Conservation (phyloP, 2,113 vertebrate species). For the Zootoca vivipara region DNA sequence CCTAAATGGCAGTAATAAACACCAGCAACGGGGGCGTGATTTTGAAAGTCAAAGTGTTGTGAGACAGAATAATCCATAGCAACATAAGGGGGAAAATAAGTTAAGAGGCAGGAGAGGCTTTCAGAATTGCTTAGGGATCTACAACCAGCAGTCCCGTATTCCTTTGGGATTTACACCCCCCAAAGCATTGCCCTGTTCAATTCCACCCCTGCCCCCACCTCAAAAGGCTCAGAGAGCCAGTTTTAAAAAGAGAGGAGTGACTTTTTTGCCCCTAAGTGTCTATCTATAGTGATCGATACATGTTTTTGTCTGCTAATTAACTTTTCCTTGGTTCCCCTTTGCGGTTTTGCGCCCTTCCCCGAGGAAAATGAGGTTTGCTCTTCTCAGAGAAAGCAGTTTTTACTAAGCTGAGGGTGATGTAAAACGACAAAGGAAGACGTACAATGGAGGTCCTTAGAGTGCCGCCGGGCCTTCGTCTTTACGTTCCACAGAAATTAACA, state of each 20-base stretch:
- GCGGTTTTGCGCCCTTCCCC: slow-evolving; percentile 59
- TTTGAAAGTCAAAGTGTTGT: neutral
- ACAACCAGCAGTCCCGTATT: slow-evolving; percentile 67
- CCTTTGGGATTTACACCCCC: slow-evolving; percentile 71
- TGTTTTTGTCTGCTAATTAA: neutral
- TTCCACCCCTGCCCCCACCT: neutral
- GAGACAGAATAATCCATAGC: neutral
- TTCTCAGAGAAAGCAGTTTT: slow-evolving; percentile 43
- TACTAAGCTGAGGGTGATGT: slow-evolving; percentile 56
- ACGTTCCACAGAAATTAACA: slow-evolving; percentile 62
- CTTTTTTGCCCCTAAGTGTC: too few species aligned
- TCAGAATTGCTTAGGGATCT: slow-evolving; percentile 59
- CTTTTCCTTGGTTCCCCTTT: slow-evolving; percentile 34
- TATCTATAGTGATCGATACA: slow-evolving; percentile 5
- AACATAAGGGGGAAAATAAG: neutral
- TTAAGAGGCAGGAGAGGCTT: neutral
- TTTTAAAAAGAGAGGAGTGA: too few species aligned
- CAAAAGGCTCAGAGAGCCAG: slow-evolving; percentile 12
- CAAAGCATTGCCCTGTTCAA: slow-evolving; percentile 24
- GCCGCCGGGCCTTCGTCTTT: slow-evolving; percentile 62
- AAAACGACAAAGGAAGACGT: slow-evolving; percentile 72
- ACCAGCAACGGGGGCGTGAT: slow-evolving; percentile 58
- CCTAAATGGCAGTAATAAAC: slow-evolving; percentile 50
- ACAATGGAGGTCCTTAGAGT: slow-evolving; percentile 65
- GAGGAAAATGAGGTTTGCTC: slow-evolving; percentile 51